Conservation (phyloP, 2,113 vertebrate genomes). For the Eudyptes chrysolophus region DNA sequence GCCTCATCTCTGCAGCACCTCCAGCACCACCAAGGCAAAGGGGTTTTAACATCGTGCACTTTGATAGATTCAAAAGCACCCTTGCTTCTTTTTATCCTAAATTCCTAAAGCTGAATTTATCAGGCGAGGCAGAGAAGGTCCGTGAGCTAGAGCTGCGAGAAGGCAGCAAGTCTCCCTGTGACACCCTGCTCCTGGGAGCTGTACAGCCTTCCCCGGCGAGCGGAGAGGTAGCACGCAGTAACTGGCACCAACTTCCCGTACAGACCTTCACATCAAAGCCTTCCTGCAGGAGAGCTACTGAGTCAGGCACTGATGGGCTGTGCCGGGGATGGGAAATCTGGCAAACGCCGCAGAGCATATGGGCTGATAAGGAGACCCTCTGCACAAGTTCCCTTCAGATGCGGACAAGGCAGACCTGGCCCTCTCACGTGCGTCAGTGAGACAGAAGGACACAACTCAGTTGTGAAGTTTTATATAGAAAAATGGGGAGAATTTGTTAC, state of each 20-base stretch:
- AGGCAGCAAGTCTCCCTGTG: background rate
- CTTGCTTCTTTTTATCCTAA: background rate
- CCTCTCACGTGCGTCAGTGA: background rate
- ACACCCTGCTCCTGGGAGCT: background rate
- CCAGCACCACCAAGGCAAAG: background rate
- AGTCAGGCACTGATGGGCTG: background rate
- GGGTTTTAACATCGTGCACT: background rate
- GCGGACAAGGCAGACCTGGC: background rate
- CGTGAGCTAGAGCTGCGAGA: background rate
- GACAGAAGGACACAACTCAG: background rate
- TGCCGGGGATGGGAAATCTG: background rate
- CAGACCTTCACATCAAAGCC: background rate
- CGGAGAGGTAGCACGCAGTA: rapidly evolving
- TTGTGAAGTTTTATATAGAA: background rate
- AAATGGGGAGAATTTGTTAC: background rate
- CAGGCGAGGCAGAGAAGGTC: background rate
- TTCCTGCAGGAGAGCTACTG: background rate
- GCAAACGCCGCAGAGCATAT: rapidly evolving
- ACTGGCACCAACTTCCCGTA: background rate
- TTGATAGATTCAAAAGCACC: background rate
- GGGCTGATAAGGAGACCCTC: background rate
- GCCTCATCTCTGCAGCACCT: background rate
- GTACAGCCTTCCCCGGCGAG: rapidly evolving
- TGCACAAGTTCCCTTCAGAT: background rate
- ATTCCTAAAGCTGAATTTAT: background rate